Evolutionary conservation across 2,888 invertebrate species (phyloP), one percentile per base, ranked within the genome.

Genomic region (Panopea generosa): DNA sequence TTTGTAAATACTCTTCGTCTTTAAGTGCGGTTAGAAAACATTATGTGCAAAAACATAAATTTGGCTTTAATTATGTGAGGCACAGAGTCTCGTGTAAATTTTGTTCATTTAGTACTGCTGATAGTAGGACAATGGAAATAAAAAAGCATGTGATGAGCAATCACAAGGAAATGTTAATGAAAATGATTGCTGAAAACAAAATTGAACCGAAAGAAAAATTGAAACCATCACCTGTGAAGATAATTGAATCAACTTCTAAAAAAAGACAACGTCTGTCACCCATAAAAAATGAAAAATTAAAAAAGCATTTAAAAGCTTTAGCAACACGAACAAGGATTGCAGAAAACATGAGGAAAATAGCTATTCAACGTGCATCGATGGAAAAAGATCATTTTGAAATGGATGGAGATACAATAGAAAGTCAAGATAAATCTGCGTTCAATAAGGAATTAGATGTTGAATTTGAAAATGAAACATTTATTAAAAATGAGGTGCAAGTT

Each of bases 241-340:
- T 33, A 33, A 11, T 7, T 4, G 6, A 4, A 7, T 4, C 33
- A 7, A 7, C 33, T 33, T 33, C 45, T 9, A 52, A 52, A 40
- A n/a, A n/a, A n/a, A n/a, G n/a, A n/a, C n/a, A n/a, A n/a, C n/a
- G n/a, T n/a, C n/a, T n/a, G n/a, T 59, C 49, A 6, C 33, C 20
- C 16, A 18, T 26, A 4, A 45, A 56, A 47, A 38, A 20, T 26
- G 67, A 67, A 3, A 80, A 76, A 47, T 24, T 49, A 0, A 62
- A 49, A 22, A 73, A 73, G 49, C 73, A 76, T 45, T n/a, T 70
- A 26, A 76, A 70, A 33, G 76, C 80, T n/a, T 24, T 76, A 24
- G 80, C 73, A 49, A 33, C 69, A 1, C 53, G 76, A 38, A 61
- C 69, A 27, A 73, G 57, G 52, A 73, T 73, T 80, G 76, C 80